A percentile compares a stretch with the other conserved stretches of the same genome.
These are phyloP conservation scores for Myripristis murdjan DNA, from an alignment of 2,797 vertebrate species.

Conservation along the genomic window DNA sequence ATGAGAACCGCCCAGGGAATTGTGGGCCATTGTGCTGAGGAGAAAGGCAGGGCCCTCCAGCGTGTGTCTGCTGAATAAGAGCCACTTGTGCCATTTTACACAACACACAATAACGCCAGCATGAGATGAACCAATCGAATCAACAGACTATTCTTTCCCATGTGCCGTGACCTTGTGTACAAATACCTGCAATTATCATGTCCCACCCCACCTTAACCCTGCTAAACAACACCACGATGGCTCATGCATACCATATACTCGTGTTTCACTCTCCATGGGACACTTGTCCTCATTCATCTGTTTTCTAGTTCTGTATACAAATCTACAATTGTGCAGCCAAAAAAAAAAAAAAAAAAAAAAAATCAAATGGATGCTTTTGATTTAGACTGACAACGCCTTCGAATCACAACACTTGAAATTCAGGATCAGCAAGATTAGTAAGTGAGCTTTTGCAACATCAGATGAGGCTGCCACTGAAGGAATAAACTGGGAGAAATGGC, in stretches of 20 bases:
- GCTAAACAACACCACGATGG: constrained; percentile 31
- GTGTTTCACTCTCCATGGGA: constrained; percentile 41
- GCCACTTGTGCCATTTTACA: constrained; percentile 84
- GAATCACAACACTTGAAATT: background rate
- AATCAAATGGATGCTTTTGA: constrained; percentile 12
- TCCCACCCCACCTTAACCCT: constrained; percentile 31
- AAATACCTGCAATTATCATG: constrained; percentile 67
- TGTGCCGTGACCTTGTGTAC: constrained; percentile 62
- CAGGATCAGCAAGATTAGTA: constrained; percentile 8
- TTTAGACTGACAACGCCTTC: constrained; percentile 24
- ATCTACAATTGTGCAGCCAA: constrained; percentile 19
- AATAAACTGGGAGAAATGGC: constrained; percentile 5
- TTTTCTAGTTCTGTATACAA: constrained; percentile 12
- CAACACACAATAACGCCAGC: constrained; percentile 73
- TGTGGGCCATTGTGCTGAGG: constrained; percentile 75
- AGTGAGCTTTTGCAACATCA: background rate
- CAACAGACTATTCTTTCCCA: constrained; percentile 55
- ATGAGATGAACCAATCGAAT: constrained; percentile 64
- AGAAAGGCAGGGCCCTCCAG: constrained; percentile 78
- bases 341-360: too few relatives aligned
- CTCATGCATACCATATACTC: constrained; percentile 23
- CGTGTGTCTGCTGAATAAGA: constrained; percentile 84
- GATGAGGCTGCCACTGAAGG: background rate
- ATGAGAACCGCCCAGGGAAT: constrained; percentile 86
- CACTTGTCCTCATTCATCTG: constrained; percentile 25